phyloP scores from a whole-genome alignment of 2,113 vertebrate species.

The Eptesicus fuscus region DNA sequence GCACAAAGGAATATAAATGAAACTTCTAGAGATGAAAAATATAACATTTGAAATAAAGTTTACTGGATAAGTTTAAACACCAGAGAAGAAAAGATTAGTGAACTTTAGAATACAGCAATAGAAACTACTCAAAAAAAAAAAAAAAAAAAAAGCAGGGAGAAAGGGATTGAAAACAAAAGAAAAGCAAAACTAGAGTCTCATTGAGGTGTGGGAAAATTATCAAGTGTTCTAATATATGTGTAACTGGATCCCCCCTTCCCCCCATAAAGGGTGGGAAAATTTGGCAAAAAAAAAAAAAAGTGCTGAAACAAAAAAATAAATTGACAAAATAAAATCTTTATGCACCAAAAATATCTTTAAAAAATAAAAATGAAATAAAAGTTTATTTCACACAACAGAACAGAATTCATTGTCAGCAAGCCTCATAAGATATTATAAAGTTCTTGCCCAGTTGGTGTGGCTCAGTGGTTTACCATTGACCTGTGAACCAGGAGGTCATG shows the following conservation, averaged over 20 bases:
- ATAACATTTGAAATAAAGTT: conserved; percentile 1
- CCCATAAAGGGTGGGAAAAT: neutral
- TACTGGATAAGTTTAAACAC: neutral
- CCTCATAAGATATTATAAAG: neutral
- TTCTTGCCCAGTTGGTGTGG: neutral
- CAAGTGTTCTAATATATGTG: neutral
- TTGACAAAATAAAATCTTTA: neutral
- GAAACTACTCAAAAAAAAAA: conserved; percentile 10
- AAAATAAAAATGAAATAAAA: neutral
- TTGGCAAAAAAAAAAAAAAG: neutral
- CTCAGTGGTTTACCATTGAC: neutral
- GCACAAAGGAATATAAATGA: neutral
- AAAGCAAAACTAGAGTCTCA: neutral
- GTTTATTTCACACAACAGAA: neutral
- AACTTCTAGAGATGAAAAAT: neutral
- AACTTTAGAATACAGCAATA: neutral
- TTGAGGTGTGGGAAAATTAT: neutral
- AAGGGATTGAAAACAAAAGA: neutral
- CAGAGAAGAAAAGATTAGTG: neutral
- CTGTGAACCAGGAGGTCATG: no score
- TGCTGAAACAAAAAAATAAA: neutral
- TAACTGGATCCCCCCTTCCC: neutral
- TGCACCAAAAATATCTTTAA: neutral
- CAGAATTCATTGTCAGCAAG: neutral
- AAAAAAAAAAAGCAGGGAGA: neutral